phyloP scores from a whole-genome alignment of 2,888 invertebrate genomes.

The Listrodromus nycthemerus region DNA sequence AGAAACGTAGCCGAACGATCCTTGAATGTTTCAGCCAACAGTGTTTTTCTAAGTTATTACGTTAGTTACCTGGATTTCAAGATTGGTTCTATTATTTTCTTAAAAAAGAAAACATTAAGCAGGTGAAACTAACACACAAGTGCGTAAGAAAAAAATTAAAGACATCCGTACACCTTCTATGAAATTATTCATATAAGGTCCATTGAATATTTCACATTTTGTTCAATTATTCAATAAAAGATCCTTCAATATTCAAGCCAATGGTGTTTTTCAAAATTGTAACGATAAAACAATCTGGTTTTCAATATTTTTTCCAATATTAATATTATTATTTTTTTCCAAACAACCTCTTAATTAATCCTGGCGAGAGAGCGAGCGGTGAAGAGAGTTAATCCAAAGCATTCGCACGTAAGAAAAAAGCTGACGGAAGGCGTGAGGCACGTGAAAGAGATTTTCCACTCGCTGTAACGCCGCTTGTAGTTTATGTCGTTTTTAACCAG shows the following conservation, averaged over 20 bases:
- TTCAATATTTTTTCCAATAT: background rate
- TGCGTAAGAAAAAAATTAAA: background rate
- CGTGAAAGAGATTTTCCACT: conserved; percentile 48
- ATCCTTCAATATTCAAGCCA: background rate
- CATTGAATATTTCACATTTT: no score
- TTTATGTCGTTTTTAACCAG: conserved; percentile 76
- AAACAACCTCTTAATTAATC: background rate
- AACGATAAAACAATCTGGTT: background rate
- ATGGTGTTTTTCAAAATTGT: background rate
- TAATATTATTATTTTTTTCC: background rate
- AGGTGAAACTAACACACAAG: no score
- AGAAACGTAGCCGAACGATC: background rate
- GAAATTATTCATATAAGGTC: no score
- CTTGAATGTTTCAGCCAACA: background rate
- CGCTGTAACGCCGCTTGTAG: conserved; percentile 73
- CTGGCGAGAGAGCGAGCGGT: background rate
- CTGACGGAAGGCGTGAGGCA: background rate
- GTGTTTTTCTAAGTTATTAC: background rate
- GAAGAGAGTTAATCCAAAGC: background rate
- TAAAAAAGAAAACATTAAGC: background rate
- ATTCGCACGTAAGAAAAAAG: background rate
- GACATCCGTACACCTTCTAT: no score
- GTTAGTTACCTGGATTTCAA: background rate
- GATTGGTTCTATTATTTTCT: background rate
- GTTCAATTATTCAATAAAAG: background rate